phyloP scores from a whole-genome alignment of 2,888 invertebrate genomes.

The Globia sparganii region DNA sequence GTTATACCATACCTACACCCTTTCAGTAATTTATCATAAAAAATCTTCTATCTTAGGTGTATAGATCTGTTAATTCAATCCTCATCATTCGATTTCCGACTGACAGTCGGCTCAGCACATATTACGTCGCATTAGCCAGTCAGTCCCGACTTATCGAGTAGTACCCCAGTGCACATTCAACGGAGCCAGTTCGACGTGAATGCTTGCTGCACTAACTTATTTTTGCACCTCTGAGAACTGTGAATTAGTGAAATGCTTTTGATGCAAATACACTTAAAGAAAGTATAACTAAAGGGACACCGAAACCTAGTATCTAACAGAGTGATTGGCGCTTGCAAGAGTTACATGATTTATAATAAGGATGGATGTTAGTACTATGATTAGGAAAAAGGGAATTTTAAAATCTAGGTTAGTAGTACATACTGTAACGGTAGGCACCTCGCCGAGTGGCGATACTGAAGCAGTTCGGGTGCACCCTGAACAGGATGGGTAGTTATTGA shows the following conservation, averaged over 20 bases:
- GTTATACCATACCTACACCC: neutral
- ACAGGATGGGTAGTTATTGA: neutral
- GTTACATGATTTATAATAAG: neutral
- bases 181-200: conserved; percentile 9
- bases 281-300: neutral
- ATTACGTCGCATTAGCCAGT: conserved; percentile 15
- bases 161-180: neutral
- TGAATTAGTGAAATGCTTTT: neutral
- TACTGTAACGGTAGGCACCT: neutral
- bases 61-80: neutral
- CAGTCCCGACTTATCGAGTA: conserved; percentile 14
- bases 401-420: neutral
- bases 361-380: neutral
- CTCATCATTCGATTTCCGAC: neutral
- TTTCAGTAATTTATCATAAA: neutral
- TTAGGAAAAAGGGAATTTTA: neutral
- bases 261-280: neutral
- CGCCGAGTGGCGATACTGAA: neutral
- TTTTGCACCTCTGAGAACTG: neutral
- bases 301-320: no score
- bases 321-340: no score
- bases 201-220: conserved; percentile 1
- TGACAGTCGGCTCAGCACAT: conserved; percentile 10
- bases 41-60: neutral
- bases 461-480: no score